phyloP scores from a whole-genome alignment of 2,888 invertebrate species.

The Empis stercorea region DNA sequence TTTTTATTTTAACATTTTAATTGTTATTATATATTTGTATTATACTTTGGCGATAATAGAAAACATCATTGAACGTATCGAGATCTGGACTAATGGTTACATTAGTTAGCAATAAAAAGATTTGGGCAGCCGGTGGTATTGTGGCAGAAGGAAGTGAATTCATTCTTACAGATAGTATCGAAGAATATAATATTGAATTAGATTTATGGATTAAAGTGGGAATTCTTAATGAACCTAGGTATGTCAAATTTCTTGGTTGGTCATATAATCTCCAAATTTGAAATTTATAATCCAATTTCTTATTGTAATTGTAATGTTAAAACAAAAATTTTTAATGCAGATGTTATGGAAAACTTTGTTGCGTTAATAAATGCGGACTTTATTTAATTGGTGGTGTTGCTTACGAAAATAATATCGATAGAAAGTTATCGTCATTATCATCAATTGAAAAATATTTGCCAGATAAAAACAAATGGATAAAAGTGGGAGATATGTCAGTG shows the following conservation, averaged over 20 bases:
- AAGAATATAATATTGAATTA: conserved; percentile 48
- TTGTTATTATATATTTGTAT: background rate
- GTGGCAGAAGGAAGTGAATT: conserved; percentile 45
- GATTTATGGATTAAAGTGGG: conserved; percentile 31
- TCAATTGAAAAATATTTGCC: conserved; percentile 18
- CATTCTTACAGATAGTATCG: conserved; percentile 42
- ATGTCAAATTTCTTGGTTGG: too few relatives aligned
- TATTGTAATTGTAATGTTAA: background rate
- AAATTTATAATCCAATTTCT: too few relatives aligned
- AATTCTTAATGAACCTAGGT: conserved; percentile 8
- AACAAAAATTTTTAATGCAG: conserved; percentile 10
- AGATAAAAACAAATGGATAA: conserved; percentile 16
- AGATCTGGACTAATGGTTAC: conserved; percentile 22
- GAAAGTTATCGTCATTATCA: conserved; percentile 16
- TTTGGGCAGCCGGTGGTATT: conserved; percentile 65
- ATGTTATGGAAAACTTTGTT: conserved; percentile 40
- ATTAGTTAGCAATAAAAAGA: conserved; percentile 27
- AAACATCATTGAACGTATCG: conserved; percentile 19
- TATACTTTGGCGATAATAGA: too few relatives aligned
- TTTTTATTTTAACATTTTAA: background rate
- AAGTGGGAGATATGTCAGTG: conserved; percentile 15
- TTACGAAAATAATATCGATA: conserved; percentile 19
- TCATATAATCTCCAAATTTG: too few relatives aligned
- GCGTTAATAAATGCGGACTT: conserved; percentile 43
- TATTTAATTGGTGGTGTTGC: conserved; percentile 54